Conservation (phyloP, 1,140 invertebrate genomes). For the Telenomus remus region DNA sequence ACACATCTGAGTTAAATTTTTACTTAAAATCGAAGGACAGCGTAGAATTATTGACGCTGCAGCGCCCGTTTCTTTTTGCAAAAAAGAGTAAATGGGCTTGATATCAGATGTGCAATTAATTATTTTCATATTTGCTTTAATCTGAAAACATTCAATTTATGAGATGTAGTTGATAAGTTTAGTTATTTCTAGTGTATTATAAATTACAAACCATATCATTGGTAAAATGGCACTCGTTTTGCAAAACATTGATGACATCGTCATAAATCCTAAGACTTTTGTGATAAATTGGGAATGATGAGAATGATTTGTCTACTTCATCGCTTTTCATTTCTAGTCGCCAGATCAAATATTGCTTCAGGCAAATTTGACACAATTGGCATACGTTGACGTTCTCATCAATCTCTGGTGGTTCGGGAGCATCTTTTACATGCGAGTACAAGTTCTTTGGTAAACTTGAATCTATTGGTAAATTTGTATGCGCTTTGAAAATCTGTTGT, state of each 20-base stretch:
- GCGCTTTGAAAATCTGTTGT: constrained; percentile 61
- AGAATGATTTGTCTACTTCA: constrained; percentile 70
- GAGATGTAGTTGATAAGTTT: too few species aligned
- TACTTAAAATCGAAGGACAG: constrained; percentile 73
- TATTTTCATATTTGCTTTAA: constrained; percentile 28
- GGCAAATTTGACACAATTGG: constrained; percentile 67
- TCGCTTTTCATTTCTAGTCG: constrained; percentile 69
- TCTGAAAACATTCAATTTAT: constrained; percentile 25
- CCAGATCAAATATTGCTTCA: constrained; percentile 68
- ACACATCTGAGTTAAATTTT: constrained; percentile 66
- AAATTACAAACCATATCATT: constrained; percentile 61
- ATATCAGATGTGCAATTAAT: constrained; percentile 72
- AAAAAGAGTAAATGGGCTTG: constrained; percentile 70
- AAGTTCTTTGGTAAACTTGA: constrained; percentile 72
- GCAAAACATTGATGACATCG: constrained; percentile 72
- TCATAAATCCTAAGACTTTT: constrained; percentile 73
- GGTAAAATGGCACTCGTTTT: constrained; percentile 71
- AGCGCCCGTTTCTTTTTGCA: constrained; percentile 69
- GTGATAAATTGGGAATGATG: constrained; percentile 63
- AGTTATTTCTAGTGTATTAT: too few species aligned
- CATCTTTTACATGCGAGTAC: constrained; percentile 63
- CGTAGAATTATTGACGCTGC: constrained; percentile 64
- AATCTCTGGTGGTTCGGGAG: constrained; percentile 67
- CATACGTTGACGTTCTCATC: constrained; percentile 45
- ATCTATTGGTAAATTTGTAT: constrained; percentile 54